phyloP scores from a whole-genome alignment of 2,797 vertebrate genomes.

The Lophius americanus region DNA sequence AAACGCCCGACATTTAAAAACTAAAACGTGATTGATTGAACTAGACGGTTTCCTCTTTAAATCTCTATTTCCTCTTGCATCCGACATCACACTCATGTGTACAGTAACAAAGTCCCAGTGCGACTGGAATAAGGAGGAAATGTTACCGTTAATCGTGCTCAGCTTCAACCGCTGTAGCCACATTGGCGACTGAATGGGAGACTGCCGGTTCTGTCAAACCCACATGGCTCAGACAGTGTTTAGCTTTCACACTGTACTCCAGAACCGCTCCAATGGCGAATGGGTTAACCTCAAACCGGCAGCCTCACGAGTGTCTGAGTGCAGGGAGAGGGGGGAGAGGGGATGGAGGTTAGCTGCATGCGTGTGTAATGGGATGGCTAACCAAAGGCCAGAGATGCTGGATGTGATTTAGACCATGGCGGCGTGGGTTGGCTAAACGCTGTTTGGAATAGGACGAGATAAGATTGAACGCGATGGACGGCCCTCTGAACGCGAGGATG shows the following conservation, averaged over 20 bases:
- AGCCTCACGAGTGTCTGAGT: slow-evolving; percentile 29
- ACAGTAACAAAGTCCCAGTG: slow-evolving; percentile 17
- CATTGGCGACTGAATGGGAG: slow-evolving; percentile 32
- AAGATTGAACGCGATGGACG: slow-evolving; percentile 42
- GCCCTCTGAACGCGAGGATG: slow-evolving; percentile 28
- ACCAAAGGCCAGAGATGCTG: slow-evolving; percentile 58
- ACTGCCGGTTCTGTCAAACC: slow-evolving; percentile 34
- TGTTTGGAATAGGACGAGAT: slow-evolving; percentile 59
- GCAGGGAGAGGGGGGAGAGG: background rate
- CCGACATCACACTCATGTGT: slow-evolving; percentile 9
- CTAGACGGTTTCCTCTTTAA: too few relatives aligned
- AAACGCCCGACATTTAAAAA: too few relatives aligned
- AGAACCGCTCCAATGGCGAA: slow-evolving; percentile 31
- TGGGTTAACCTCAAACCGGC: slow-evolving; percentile 62
- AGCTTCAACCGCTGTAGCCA: slow-evolving; percentile 42
- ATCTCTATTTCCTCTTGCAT: background rate
- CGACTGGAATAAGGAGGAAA: slow-evolving; percentile 21
- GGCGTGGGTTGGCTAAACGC: slow-evolving; percentile 72
- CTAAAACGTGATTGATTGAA: too few relatives aligned
- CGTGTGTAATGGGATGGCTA: slow-evolving; percentile 60
- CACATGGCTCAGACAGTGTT: slow-evolving; percentile 36
- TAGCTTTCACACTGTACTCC: slow-evolving; percentile 48
- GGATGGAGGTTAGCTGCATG: slow-evolving; percentile 54
- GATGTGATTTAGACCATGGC: slow-evolving; percentile 58
- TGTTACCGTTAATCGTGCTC: slow-evolving; percentile 23